These are phyloP conservation scores for Dasyurus viverrinus DNA, from an alignment of 2,113 vertebrate genomes.

Conservation along the genomic window DNA sequence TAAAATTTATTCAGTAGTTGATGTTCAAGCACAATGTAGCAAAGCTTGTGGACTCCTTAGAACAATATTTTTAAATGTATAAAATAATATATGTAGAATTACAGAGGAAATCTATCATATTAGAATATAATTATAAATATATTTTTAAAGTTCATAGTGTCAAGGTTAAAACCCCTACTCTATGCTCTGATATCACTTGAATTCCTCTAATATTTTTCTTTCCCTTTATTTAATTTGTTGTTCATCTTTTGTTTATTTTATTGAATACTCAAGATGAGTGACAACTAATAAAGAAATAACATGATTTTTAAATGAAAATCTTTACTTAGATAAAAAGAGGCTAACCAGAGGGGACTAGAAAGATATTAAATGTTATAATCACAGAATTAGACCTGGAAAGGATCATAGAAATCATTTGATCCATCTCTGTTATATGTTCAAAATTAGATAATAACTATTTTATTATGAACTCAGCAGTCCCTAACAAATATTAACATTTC, in stretches of 20 bases:
- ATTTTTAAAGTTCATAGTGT: too few relatives aligned
- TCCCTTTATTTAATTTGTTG: neutral
- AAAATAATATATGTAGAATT: neutral
- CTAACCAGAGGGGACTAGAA: neutral
- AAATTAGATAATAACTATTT: neutral
- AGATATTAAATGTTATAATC: neutral
- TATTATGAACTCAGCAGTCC: neutral
- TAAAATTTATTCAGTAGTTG: neutral
- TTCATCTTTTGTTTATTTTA: neutral
- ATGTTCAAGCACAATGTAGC: neutral
- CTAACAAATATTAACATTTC: neutral
- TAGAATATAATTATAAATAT: neutral
- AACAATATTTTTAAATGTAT: neutral
- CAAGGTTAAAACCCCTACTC: too few relatives aligned
- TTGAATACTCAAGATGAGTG: neutral
- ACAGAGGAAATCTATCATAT: neutral
- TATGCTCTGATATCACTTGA: neutral
- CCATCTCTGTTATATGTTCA: neutral
- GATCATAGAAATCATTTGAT: neutral
- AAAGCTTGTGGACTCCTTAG: neutral
- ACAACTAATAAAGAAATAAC: neutral
- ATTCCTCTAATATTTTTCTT: neutral
- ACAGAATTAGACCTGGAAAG: neutral
- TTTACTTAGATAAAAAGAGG: neutral
- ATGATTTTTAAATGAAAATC: neutral